These are phyloP conservation scores for Chionomys nivalis DNA, from an alignment of 2,113 vertebrate genomes.

Conservation along the genomic window DNA sequence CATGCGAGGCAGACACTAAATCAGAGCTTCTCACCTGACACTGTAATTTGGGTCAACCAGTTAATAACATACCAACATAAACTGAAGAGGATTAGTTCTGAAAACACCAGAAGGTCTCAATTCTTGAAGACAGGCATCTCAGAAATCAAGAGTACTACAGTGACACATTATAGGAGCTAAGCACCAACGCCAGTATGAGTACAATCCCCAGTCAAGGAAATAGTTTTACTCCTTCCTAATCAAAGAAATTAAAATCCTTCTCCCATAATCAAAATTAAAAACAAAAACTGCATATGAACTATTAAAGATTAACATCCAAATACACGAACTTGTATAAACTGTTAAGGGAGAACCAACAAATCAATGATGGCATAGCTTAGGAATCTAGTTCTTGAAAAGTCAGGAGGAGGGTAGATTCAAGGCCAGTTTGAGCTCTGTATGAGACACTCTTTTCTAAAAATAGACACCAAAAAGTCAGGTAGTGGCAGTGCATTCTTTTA, in stretches of 20 bases:
- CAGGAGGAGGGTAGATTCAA: not conserved
- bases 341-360: not conserved
- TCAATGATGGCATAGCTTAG: not conserved
- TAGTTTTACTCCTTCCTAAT: conserved; percentile 39
- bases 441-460: not conserved
- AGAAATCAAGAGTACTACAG: not conserved
- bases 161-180: not conserved
- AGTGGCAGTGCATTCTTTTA: not conserved
- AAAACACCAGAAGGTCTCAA: not conserved
- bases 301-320: not conserved
- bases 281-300: not conserved
- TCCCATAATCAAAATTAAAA: not conserved
- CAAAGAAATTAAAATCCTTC: not conserved
- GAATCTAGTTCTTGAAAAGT: not conserved
- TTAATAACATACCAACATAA: not conserved
- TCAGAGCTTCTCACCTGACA: not conserved
- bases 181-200: not conserved
- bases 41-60: not conserved
- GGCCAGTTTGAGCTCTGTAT: not conserved
- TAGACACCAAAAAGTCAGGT: not conserved
- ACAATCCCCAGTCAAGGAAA: not conserved
- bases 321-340: not conserved
- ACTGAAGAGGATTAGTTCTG: not conserved
- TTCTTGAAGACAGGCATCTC: not conserved
- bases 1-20: not conserved